phyloP scores from a whole-genome alignment of 2,888 invertebrate genomes.

The Nomada ferruginata region DNA sequence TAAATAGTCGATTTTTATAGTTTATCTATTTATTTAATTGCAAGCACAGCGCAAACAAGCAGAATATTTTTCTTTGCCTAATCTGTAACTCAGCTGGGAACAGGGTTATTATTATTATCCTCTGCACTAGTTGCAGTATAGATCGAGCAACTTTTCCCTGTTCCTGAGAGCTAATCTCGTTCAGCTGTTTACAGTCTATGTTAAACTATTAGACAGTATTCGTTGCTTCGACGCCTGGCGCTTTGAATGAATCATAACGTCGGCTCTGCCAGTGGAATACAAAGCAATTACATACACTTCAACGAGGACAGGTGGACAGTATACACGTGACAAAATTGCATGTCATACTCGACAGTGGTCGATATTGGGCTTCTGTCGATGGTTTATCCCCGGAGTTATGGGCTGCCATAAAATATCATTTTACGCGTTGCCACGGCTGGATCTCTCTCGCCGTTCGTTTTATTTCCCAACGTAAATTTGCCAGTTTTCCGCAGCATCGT shows the following conservation, averaged over 20 bases:
- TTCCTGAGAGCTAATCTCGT: background rate
- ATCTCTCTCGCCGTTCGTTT: too few species aligned
- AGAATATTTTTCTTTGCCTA: too few species aligned
- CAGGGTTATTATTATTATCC: too few species aligned
- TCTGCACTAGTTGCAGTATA: background rate
- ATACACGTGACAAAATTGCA: background rate
- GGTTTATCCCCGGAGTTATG: slow-evolving; percentile 1
- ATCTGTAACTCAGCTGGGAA: too few species aligned
- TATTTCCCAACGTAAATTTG: too few species aligned
- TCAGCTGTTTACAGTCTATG: background rate
- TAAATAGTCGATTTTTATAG: slow-evolving; percentile 19
- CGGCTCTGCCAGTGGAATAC: background rate
- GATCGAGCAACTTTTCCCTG: too few species aligned
- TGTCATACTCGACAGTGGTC: background rate
- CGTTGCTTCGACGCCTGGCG: background rate
- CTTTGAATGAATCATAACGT: slow-evolving; percentile 5
- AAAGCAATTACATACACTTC: slow-evolving; percentile 10
- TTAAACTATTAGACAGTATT: background rate
- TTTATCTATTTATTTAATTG: too few species aligned
- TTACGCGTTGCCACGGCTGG: too few species aligned
- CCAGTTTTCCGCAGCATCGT: too few species aligned
- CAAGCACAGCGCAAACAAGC: too few species aligned
- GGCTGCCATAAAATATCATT: background rate
- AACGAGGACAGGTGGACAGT: background rate
- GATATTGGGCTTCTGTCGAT: background rate